Base-by-base conservation (phyloP, 2,888 invertebrate species). In the Temnothorax ravouxi region DNA sequence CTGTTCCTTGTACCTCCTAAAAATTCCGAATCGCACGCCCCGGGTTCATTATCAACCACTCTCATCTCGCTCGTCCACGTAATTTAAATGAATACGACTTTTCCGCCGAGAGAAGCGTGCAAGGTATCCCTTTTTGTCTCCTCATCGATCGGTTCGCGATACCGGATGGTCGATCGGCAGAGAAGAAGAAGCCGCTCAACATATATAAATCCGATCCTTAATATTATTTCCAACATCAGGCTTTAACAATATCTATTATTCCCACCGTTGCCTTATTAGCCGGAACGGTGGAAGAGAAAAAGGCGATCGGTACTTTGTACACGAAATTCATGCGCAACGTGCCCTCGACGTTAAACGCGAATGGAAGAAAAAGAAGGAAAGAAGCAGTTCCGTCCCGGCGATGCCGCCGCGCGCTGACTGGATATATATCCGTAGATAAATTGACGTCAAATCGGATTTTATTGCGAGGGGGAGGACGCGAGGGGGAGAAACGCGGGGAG, bases 381-480 rank as follows among this genome's bases (percentile, higher is more conserved):
- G 83, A 87, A 83, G 85, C 75, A 56, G 9, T 9, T 8, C 64
- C 64, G 75, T 34, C 9, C 56, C n/a, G 74, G 44, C 76, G 72
- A 21, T 52, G 85, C 86, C 88, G 88, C 80, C 84, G 82, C 85
- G 86, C 86, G 86, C 86, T 85, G 85, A 85, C 86, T 86, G 92
- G 92, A 92, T 79, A 93, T 91, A 91, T 91, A 91, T 88, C 90
- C 88, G 90, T 89, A 92, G 94, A 94, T 94, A 94, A 94, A 94
- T 94, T 93, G 93, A 94, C 92, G 93, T 93, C 93, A 93, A 94
- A 94, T 94, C 93, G 91, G 93, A 94, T 93, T 94, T 94, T 93
- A 94, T 94, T 93, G 92, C 89, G 87, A 83, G 85, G 74, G 59
- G 84, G 84, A 80, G 66, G 69, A 44, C 29, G 61, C 9, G 54